Base-by-base conservation (phyloP, 2,797 vertebrate genomes). In the Acanthornis magna region DNA sequence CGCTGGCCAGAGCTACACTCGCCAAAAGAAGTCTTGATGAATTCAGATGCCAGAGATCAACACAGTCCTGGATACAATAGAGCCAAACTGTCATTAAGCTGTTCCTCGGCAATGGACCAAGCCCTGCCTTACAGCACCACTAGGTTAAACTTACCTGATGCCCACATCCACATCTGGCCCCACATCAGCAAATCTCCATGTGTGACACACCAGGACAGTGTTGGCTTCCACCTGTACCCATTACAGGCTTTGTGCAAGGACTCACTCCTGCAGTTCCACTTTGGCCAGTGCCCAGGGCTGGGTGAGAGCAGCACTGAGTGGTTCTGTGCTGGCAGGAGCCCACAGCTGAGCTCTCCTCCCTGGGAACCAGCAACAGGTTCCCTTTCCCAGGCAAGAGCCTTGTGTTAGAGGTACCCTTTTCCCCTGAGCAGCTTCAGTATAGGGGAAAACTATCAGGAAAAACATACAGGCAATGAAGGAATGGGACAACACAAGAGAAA, bases 141-240 rank as follows among this genome's bases (percentile, higher is more conserved):
- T 1, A 32, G 43, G n/a, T 36, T 48, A 15, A 71, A 71, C 65
- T 74, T 58, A 83, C 76, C 77, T 34, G 51, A 61, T 7, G 40
- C 15, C 36, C 26, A 0, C 1, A 10, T 34, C 16, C 57, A 58
- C 14, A 61, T 23, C 72, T 65, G 65, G 47, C 42, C 47, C 25
- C 54, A 32, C 5, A 29, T 9, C 1, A 7, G 43, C 55, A 76
- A 58, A 51, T 47, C 57, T 80, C 48, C n/a, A 18, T 9, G 14
- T 21, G 47, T 29, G 55, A 45, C 2, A 30, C 23, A 21, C 0
- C 0, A 53, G 34, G 36, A 68, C 1, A 1, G 11, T 4, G 26
- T 20, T 19, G n/a, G 63, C 93, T 47, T 32, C 43, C 61, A 57
- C 22, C 27, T 47, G 50, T n/a, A 54, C 48, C 32, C 15, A 20